Evolutionary conservation across 2,113 vertebrate genomes (phyloP).

Genomic region (Poicephalus gulielmi): DNA sequence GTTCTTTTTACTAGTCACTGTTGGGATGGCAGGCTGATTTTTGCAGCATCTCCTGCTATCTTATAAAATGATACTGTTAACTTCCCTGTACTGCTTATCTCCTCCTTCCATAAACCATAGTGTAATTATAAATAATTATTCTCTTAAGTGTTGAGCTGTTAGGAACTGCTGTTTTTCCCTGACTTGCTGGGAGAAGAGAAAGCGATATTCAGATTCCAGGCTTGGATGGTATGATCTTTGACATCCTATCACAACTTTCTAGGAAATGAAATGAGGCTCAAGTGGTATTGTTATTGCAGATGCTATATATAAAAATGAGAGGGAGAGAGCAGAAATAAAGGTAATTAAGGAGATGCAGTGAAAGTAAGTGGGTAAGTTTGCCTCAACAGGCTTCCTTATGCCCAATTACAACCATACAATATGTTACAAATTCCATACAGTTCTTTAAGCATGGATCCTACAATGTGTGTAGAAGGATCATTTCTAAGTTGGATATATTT

Average conservation of each 20-base stretch:
- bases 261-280: neutral
- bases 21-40: neutral
- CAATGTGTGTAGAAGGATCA: neutral
- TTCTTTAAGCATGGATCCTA: neutral
- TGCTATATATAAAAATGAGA: neutral
- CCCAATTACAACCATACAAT: neutral
- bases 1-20: neutral
- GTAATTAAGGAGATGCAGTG: neutral
- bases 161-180: neutral
- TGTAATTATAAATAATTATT: neutral
- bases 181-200: neutral
- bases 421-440: neutral
- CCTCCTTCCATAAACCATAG: neutral
- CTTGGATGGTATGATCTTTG: neutral
- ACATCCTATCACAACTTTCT: neutral
- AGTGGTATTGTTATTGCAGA: neutral
- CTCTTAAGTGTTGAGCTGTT: neutral
- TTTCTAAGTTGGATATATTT: neutral
- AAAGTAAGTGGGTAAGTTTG: neutral
- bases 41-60: neutral
- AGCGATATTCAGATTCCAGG: neutral
- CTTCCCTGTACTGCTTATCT: conserved; percentile 5
- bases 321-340: neutral
- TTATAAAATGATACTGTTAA: neutral
- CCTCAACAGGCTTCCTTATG: neutral